Evolutionary conservation across 2,888 invertebrate genomes (phyloP).

Genomic region (Callimorpha dominula): DNA sequence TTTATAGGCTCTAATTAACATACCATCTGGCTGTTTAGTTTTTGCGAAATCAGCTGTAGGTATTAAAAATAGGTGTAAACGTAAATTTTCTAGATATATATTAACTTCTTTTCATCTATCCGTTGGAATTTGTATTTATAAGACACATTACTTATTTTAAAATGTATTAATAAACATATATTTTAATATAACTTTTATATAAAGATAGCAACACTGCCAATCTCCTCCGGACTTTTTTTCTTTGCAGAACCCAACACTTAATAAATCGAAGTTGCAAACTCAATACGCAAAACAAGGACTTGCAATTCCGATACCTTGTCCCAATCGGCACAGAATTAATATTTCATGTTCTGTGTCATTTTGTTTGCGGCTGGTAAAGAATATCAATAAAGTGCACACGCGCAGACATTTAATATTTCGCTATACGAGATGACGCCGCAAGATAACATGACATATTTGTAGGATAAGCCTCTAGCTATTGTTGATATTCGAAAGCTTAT

Average conservation of each 20-base stretch:
- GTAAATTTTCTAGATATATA: too few species aligned
- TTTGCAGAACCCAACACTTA: constrained; percentile 9
- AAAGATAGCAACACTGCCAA: not conserved
- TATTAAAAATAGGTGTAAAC: too few species aligned
- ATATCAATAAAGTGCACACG: constrained; percentile 56
- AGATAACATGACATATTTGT: constrained; percentile 65
- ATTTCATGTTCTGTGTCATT: constrained; percentile 40
- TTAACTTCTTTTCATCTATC: too few species aligned
- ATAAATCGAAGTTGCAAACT: constrained; percentile 21
- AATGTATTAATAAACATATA: too few species aligned
- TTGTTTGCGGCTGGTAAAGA: constrained; percentile 45
- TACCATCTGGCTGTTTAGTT: too few species aligned
- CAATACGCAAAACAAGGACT: constrained; percentile 20
- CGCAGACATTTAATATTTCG: constrained; percentile 62
- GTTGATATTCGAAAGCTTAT: not conserved
- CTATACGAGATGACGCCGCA: constrained; percentile 54
- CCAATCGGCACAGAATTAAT: constrained; percentile 44
- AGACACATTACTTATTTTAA: too few species aligned
- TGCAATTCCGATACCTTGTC: constrained; percentile 23
- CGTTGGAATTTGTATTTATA: too few species aligned
- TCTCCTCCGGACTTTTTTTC: not conserved
- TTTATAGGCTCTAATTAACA: too few species aligned
- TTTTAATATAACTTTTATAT: too few species aligned
- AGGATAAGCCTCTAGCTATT: constrained; percentile 33
- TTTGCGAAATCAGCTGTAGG: too few species aligned